A percentile compares a stretch with the other conserved stretches of the same genome.
Conservation (phyloP, 1,140 invertebrate species). For the Choristoneura fumiferana region DNA sequence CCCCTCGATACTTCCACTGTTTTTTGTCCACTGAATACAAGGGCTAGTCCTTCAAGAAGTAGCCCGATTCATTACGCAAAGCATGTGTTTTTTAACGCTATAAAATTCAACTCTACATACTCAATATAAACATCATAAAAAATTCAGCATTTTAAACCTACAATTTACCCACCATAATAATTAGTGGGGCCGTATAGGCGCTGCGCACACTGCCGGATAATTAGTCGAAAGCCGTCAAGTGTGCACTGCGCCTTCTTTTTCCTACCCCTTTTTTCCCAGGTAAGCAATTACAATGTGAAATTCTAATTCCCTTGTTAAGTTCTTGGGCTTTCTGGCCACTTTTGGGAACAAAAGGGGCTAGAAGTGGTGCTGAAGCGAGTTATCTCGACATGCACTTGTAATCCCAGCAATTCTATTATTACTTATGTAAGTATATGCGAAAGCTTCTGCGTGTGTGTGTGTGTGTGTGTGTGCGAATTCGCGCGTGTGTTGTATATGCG, state of each 20-base stretch:
- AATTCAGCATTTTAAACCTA: slow-evolving; percentile 1
- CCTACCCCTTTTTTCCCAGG: slow-evolving; percentile 20
- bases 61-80: no score
- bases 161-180: slow-evolving; percentile 9
- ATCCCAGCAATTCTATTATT: no score
- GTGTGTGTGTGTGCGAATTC: no score
- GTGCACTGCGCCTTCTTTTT: slow-evolving; percentile 24
- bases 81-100: no score
- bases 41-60: no score
- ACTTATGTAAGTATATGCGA: no score
- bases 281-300: slow-evolving; percentile 52
- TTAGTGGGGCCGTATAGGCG: slow-evolving; percentile 10
- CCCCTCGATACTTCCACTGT: no score
- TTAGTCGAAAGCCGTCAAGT: slow-evolving; percentile 31
- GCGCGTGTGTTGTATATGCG: no score
- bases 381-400: no score
- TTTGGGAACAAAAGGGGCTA: neutral
- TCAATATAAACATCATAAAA: neutral
- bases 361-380: neutral
- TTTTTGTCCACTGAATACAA: no score
- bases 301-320: slow-evolving; percentile 53
- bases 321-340: slow-evolving; percentile 26
- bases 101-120: no score
- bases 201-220: slow-evolving; percentile 28
- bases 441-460: no score